A percentile compares a stretch with the other conserved stretches of the same genome.
Evolutionary conservation across 1,140 invertebrate genomes (phyloP).

Genomic region (Orius insidiosus): DNA sequence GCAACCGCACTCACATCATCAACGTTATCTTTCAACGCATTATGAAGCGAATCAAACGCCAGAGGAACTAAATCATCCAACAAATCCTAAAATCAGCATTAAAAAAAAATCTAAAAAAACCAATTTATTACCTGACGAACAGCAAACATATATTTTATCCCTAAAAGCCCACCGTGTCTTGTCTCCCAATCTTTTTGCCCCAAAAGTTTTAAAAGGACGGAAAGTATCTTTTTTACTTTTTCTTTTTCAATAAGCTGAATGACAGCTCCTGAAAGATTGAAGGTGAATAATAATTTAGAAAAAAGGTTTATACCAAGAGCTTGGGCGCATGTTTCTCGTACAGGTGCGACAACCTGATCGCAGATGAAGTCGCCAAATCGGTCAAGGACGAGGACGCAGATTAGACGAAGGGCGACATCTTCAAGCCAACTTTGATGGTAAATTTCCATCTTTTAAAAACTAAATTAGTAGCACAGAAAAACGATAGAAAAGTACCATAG

Average conservation of each 20-base stretch:
- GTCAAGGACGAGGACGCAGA: conserved; percentile 86
- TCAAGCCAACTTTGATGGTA: conserved; percentile 72
- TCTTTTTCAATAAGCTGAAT: conserved; percentile 41
- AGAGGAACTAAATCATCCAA: conserved; percentile 44
- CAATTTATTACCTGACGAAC: conserved; percentile 55
- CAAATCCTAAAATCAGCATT: conserved; percentile 49
- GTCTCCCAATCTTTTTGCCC: conserved; percentile 81
- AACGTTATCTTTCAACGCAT: conserved; percentile 61
- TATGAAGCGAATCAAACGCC: conserved; percentile 49
- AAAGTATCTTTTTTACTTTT: conserved; percentile 47
- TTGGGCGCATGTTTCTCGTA: conserved; percentile 90
- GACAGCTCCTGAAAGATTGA: conserved; percentile 31
- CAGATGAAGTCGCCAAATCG: conserved; percentile 93
- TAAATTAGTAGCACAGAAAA: neutral
- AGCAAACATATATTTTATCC: conserved; percentile 84
- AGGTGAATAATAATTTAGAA: neutral
- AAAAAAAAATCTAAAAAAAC: no score
- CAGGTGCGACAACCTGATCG: conserved; percentile 94
- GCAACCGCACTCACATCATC: conserved; percentile 92
- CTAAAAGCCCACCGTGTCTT: conserved; percentile 78
- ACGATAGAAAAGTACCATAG: conserved; percentile 32
- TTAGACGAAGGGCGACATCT: conserved; percentile 66
- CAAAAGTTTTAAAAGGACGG: conserved; percentile 55
- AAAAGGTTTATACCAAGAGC: conserved; percentile 43
- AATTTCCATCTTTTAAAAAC: conserved; percentile 38